Conservation (phyloP, 2,113 vertebrate genomes). For the Sterna hirundo region DNA sequence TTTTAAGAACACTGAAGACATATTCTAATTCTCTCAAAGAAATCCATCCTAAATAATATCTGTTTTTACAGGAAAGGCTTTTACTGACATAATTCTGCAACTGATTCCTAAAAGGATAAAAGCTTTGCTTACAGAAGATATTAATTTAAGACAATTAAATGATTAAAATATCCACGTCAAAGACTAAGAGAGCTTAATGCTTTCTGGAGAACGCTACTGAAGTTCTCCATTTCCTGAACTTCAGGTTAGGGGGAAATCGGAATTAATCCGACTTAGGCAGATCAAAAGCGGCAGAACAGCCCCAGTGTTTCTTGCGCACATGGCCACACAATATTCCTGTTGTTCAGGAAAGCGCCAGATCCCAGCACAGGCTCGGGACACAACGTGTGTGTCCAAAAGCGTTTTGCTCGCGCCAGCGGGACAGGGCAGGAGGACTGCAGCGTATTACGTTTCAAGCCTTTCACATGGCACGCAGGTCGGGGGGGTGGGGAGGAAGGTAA, state of each 20-base stretch:
- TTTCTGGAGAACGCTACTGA: constrained; percentile 1
- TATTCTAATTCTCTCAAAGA: neutral
- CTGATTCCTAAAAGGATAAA: constrained; percentile 11
- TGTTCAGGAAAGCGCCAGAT: neutral
- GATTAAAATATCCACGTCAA: constrained; percentile 42
- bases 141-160: constrained; percentile 50
- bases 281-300: neutral
- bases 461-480: fast-evolving
- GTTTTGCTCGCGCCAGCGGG: fast-evolving
- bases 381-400: neutral
- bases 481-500: neutral
- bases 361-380: neutral
- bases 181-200: constrained; percentile 7
- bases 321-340: neutral
- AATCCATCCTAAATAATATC: neutral
- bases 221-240: constrained; percentile 44
- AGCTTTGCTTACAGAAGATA: constrained; percentile 25
- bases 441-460: fast-evolving
- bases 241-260: constrained; percentile 11
- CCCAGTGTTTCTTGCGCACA: neutral
- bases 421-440: neutral
- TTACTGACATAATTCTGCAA: neutral
- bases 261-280: neutral
- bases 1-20: neutral
- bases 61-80: constrained; percentile 3